phyloP scores from a whole-genome alignment of 2,888 invertebrate genomes.

The Pammene aurita region DNA sequence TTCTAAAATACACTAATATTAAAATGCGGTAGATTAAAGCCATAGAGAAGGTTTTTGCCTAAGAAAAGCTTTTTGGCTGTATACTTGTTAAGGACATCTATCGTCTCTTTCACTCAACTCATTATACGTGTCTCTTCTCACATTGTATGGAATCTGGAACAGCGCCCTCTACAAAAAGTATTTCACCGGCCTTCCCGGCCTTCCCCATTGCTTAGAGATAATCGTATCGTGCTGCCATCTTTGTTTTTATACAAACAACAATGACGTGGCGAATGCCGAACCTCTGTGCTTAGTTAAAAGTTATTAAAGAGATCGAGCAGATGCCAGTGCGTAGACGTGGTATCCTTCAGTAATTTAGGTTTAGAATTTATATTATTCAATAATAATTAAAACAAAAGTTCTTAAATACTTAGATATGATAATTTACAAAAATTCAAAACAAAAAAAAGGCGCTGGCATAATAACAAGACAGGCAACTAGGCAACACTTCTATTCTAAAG shows the following conservation, averaged over 20 bases:
- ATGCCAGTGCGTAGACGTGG: background rate
- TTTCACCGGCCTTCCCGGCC: too few species aligned
- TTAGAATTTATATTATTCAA: background rate
- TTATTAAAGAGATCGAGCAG: background rate
- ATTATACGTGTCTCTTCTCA: too few species aligned
- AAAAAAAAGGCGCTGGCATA: background rate
- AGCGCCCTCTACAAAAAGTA: too few species aligned
- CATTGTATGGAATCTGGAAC: too few species aligned
- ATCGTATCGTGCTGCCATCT: slow-evolving; percentile 12
- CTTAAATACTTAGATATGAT: background rate
- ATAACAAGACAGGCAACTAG: slow-evolving; percentile 22
- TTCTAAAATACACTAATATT: too few species aligned
- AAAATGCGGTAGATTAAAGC: too few species aligned
- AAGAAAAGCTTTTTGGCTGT: too few species aligned
- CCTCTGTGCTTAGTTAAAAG: background rate
- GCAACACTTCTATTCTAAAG: slow-evolving; percentile 21
- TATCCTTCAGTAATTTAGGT: background rate
- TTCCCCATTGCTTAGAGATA: too few species aligned
- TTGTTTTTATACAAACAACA: background rate
- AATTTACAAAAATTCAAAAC: background rate
- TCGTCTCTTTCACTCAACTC: too few species aligned
- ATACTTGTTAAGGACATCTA: too few species aligned
- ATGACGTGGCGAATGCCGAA: background rate
- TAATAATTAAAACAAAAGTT: background rate
- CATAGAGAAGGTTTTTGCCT: too few species aligned